Percentiles rank a stretch among this genome's conserved stretches.
Evolutionary conservation across 1,140 invertebrate species (phyloP).

Genomic region (Penaeus indicus): DNA sequence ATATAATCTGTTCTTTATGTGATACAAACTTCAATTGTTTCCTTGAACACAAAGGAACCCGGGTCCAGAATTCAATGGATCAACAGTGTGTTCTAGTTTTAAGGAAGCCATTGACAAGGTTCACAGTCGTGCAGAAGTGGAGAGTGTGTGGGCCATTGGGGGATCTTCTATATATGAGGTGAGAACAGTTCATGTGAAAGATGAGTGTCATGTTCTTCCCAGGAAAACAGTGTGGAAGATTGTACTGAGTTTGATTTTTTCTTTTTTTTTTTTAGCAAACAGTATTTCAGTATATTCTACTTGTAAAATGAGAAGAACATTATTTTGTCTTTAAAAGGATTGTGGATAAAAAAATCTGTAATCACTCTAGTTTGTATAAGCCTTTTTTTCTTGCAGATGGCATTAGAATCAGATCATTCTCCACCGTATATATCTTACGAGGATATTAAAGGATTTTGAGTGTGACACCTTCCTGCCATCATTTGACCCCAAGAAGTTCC

Average conservation of each 20-base stretch:
- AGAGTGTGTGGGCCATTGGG: conserved; percentile 89
- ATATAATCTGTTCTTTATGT: too few relatives aligned
- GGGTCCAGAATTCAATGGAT: too few relatives aligned
- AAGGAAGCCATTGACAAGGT: too few relatives aligned
- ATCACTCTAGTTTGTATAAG: background rate
- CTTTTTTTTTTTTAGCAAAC: too few relatives aligned
- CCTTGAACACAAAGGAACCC: too few relatives aligned
- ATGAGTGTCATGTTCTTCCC: background rate
- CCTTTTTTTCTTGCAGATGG: conserved; percentile 73
- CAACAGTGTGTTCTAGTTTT: too few relatives aligned
- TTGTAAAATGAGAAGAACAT: background rate
- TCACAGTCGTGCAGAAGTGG: conserved; percentile 73
- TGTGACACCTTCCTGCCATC: conserved; percentile 91
- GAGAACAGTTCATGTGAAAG: conserved; percentile 32
- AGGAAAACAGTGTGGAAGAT: background rate
- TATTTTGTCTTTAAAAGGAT: conserved; percentile 36
- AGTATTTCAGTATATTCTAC: too few relatives aligned
- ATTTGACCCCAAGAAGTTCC: conserved; percentile 77
- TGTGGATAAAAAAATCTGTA: background rate
- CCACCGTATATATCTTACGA: conserved; percentile 87
- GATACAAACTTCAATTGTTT: too few relatives aligned
- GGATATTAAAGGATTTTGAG: conserved; percentile 82
- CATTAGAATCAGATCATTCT: conserved; percentile 81
- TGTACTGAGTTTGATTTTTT: too few relatives aligned
- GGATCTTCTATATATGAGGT: conserved; percentile 86